Evolutionary conservation across 1,140 invertebrate genomes (phyloP), one percentile per base, ranked within the genome.

Genomic region (Campoletis sonorensis): DNA sequence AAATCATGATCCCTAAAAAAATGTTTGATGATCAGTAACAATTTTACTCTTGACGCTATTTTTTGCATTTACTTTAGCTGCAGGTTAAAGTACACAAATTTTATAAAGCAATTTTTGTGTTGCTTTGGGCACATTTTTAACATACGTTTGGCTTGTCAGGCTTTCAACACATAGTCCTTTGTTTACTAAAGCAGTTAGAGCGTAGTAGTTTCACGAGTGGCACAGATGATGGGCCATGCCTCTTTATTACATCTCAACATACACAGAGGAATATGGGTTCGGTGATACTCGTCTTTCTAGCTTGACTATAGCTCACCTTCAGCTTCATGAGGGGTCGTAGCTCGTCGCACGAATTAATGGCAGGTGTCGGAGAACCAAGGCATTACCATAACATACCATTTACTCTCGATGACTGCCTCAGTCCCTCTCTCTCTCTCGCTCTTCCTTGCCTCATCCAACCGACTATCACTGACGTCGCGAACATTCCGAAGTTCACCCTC

Each of bases 341-440:
- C 23, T 78, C 40, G 8, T 73, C 45, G 49, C 54, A 73, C 54
- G 68, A 80, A 80, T 72, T 80, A 72, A 80, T 80, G 67, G 79
- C 79, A 79, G 73, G 40, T 68, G 73, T 27, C 67, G 79, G 71
- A 61, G 58, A 49, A 58, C 37, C 67, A 37, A 33, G 77, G 58
- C 75, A 81, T 81, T 79, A 79, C 80, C 75, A 72, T 81, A 79
- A 81, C 67, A 45, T 79, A 58, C 67, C 80, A 81, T 81, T 78
- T 81, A 81, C 75, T 68, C 73, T 81, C 51, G 73, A 76, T 61
- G 51, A 23, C 54, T 75, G 23, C 64, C 64, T 68, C 37, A 23
- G 13, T 33, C 27, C 1, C 23, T n/a, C 21, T 67, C 1, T 3
- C 13, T 27, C 4, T 67, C 40, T 26, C 27, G 5, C 40, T 45